Evolutionary conservation across 2,888 invertebrate species (phyloP).

Genomic region (Drosophila tripunctata): DNA sequence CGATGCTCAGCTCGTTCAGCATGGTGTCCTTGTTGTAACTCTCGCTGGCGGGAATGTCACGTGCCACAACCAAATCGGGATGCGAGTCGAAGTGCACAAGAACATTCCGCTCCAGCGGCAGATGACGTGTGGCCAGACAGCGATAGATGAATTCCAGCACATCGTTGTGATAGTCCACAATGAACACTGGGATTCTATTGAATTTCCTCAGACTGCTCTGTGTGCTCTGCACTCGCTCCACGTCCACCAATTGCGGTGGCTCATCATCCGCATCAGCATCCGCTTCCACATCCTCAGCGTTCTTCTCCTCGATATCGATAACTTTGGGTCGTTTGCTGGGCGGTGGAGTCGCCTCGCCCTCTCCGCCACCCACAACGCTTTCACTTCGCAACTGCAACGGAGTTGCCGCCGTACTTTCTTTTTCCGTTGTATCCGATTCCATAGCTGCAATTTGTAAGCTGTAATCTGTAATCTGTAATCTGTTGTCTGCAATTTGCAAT

Average conservation of each 20-base stretch:
- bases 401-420: slow-evolving; percentile 53
- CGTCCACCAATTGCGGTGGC: slow-evolving; percentile 43
- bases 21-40: slow-evolving; percentile 90
- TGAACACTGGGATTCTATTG: slow-evolving; percentile 88
- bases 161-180: slow-evolving; percentile 92
- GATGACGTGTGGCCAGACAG: slow-evolving; percentile 91
- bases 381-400: slow-evolving; percentile 60
- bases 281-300: neutral
- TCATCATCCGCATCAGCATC: slow-evolving; percentile 21
- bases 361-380: slow-evolving; percentile 44
- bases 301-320: neutral
- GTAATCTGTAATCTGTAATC: slow-evolving; percentile 7
- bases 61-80: slow-evolving; percentile 94
- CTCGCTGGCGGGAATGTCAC: slow-evolving; percentile 89
- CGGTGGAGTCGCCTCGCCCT: slow-evolving; percentile 44
- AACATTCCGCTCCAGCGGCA: slow-evolving; percentile 90
- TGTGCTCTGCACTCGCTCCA: slow-evolving; percentile 57
- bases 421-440: slow-evolving; percentile 76
- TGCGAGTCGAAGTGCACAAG: slow-evolving; percentile 96
- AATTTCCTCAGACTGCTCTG: slow-evolving; percentile 68
- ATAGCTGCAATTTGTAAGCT: slow-evolving; percentile 51
- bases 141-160: slow-evolving; percentile 91
- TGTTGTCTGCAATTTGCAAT: neutral
- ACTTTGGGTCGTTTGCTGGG: slow-evolving; percentile 58
- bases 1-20: slow-evolving; percentile 91